A percentile compares a stretch with the other conserved stretches of the same genome.
Conservation (phyloP, 1,140 invertebrate genomes). For the Lycorma delicatula region DNA sequence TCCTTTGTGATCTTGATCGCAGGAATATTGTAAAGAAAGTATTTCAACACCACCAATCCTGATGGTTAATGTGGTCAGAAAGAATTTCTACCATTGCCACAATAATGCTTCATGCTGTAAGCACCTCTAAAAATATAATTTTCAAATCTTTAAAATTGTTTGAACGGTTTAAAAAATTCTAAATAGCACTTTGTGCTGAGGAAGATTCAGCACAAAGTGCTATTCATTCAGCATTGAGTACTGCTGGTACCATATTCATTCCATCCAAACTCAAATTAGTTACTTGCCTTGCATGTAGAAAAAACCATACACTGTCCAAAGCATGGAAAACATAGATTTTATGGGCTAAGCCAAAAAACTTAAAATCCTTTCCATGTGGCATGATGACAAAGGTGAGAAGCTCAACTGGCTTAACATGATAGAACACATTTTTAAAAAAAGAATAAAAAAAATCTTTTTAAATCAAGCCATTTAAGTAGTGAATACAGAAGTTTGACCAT, state of each 20-base stretch:
- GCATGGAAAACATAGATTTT: slow-evolving; percentile 2
- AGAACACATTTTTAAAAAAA: slow-evolving; percentile 4
- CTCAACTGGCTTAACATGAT: slow-evolving; percentile 8
- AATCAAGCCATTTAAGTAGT: background rate
- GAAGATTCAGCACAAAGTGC: slow-evolving; percentile 13
- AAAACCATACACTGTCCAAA: too few relatives aligned
- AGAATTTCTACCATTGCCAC: slow-evolving; percentile 6
- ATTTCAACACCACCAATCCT: background rate
- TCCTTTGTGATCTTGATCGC: background rate
- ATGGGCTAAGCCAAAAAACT: slow-evolving; percentile 5
- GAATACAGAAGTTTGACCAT: slow-evolving; percentile 3
- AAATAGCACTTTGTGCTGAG: too few relatives aligned
- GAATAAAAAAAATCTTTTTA: slow-evolving; percentile 6
- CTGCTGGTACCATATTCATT: slow-evolving; percentile 6
- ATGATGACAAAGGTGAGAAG: slow-evolving; percentile 3
- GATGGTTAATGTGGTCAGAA: slow-evolving; percentile 6
- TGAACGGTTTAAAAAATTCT: too few relatives aligned
- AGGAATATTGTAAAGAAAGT: background rate
- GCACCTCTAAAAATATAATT: background rate
- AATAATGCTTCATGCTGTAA: slow-evolving; percentile 8
- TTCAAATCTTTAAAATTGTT: slow-evolving; percentile 7
- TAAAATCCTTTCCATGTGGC: background rate
- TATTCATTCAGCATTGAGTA: slow-evolving; percentile 5
- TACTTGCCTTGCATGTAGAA: too few relatives aligned
- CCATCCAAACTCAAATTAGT: too few relatives aligned